Conservation (phyloP, 2,797 vertebrate genomes). For the Falco concolor region DNA sequence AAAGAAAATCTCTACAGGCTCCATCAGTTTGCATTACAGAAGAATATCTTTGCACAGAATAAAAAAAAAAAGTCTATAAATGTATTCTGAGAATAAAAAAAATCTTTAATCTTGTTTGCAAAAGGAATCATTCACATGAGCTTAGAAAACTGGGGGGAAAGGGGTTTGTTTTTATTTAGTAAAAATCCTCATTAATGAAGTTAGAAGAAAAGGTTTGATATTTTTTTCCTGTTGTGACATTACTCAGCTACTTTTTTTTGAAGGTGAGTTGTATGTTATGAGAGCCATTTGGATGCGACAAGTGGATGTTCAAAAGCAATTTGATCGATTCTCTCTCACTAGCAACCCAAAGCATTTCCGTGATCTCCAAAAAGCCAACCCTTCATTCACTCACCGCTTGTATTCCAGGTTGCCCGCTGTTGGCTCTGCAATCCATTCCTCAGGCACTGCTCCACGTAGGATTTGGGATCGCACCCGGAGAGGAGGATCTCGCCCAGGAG, state of each 20-base stretch:
- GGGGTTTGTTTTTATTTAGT: not conserved
- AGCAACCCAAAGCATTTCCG: not conserved
- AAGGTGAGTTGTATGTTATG: fast-evolving
- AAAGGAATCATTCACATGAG: not conserved
- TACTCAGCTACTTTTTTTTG: not conserved
- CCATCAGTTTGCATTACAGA: not conserved
- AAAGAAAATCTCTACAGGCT: not conserved
- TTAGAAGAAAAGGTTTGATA: no score
- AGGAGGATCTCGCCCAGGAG: constrained; percentile 80
- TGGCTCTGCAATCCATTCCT: constrained; percentile 75
- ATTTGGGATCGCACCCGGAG: constrained; percentile 77
- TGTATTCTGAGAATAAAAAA: not conserved
- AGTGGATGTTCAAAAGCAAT: fast-evolving
- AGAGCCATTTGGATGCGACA: no score
- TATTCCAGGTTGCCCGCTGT: constrained; percentile 79
- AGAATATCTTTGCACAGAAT: not conserved
- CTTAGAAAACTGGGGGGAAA: fast-evolving
- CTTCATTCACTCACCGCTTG: constrained; percentile 71
- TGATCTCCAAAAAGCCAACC: fast-evolving
- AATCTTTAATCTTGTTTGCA: not conserved
- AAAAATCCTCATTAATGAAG: not conserved
- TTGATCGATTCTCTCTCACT: not conserved
- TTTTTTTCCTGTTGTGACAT: not conserved
- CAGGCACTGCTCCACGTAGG: constrained; percentile 79
- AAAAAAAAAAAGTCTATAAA: not conserved